phyloP scores from a whole-genome alignment of 2,888 invertebrate genomes.

The Phrixothrix hirtus region DNA sequence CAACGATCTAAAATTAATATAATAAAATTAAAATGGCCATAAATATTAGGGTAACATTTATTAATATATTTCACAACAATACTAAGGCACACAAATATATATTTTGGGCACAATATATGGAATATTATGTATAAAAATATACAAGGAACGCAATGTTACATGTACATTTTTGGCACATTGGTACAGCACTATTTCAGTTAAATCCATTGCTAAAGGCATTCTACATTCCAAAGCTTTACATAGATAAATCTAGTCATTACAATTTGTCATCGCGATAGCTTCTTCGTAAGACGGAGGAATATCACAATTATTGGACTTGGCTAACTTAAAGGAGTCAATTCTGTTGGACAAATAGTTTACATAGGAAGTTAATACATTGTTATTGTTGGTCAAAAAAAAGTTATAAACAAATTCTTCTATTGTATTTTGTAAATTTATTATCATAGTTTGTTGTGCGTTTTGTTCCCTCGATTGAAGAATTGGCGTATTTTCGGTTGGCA shows the following conservation, averaged over 20 bases:
- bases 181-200: neutral
- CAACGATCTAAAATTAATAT: too few relatives aligned
- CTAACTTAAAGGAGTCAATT: neutral
- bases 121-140: neutral
- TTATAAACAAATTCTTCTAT: neutral
- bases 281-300: neutral
- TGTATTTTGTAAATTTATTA: neutral
- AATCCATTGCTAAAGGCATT: too few relatives aligned
- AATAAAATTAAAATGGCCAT: constrained; percentile 14
- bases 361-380: neutral
- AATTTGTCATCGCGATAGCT: neutral
- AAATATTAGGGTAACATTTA: too few relatives aligned
- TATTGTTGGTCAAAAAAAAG: neutral
- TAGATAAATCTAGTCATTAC: too few relatives aligned
- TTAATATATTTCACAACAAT: too few relatives aligned
- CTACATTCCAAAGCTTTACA: too few relatives aligned
- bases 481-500: neutral
- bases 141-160: neutral
- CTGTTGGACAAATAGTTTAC: neutral
- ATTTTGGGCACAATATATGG: neutral
- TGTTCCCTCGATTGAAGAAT: neutral
- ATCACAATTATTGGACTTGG: neutral
- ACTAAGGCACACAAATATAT: neutral
- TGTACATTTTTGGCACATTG: neutral
- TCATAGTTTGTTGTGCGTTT: neutral